Evolutionary conservation across 2,113 vertebrate species (phyloP), one percentile per base, ranked within the genome.

Genomic region (Scomber colias): DNA sequence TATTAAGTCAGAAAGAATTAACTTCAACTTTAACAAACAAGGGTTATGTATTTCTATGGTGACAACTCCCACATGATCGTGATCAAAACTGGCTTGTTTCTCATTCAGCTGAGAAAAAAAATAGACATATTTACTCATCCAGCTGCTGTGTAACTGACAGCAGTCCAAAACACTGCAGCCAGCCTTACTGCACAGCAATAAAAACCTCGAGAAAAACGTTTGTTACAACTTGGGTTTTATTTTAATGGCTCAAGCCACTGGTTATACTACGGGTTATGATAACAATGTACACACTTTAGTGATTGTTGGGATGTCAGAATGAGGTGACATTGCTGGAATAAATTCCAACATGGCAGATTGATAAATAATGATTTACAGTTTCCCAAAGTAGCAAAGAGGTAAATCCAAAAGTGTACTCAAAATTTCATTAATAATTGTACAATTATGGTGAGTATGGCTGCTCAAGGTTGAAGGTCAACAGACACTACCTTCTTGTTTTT

Each of bases 1-100:
- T 46, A 9, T 75, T 64, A 55, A 81, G 71, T 79, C 81, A 80
- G 63, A n/a, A 75, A 63, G 60, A 83, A 57, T 69, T 49, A 71
- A 62, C 78, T 77, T 86, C 49, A 84, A 40, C 35, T 40, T 40
- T 71, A 66, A 59, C 14, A 24, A 66, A 59, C 30, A 44, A 57
- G 27, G 49, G 55, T 61, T 71, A 44, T 54, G 48, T 67, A 63
- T 83, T 73, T 70, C 68, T 61, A 72, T 75, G 75, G 73, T 55
- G 65, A 30, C 71, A 50, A 64, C 60, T 75, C 56, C 67, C 49
- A 70, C 59, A 62, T 64, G 77, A 71, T 79, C 63, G 56, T 64
- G 77, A 71, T 79, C 63, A 74, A 63, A 82, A 48, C 64, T 56
- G 67, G 51, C 71, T 78, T 35, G 13, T 60, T 68, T 55, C 49